Base-by-base conservation (phyloP, 2,888 invertebrate species). In the Allolobophora icterica region DNA sequence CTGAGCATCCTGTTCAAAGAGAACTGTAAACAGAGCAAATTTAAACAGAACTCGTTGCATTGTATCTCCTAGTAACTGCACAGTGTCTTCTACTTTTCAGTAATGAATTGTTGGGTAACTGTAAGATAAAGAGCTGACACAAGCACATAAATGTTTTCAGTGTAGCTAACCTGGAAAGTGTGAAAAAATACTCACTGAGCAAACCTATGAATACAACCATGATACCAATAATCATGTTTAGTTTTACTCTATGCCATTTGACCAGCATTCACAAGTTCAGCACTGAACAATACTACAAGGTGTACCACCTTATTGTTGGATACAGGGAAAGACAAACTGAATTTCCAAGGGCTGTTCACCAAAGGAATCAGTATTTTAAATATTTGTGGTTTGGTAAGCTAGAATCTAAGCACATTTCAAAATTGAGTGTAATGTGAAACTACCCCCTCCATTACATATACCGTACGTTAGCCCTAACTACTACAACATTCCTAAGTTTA, bases 271-370 rank as follows among this genome's bases (percentile, higher is more conserved):
- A 6, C 30, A 71, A 71, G 3, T 71, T 71, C n/a, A n/a, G 30
- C 71, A 71, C 1, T 11, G 6, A 6, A 71, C n/a, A n/a, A n/a
- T 71, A 30, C 30, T 71, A n/a, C 71, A n/a, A n/a, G n/a, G n/a
- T n/a, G n/a, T 0, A 8, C 30, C n/a, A 8, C 24, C 24, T 21
- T 52, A 24, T 52, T n/a, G 30, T n/a, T 71, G 11, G n/a, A 71
- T 71, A n/a, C n/a, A n/a, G 71, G 71, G 71, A 71, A 71, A 71
- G 71, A 71, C n/a, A 71, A n/a, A 71, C 71, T 30, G 71, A 71
- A 71, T 30, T 71, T 71, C 4, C 71, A 71, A 71, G 30, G 71
- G n/a, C 30, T 30, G 11, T 8, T 30, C 30, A n/a, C 71, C 71
- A 30, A 71, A n/a, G 8, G 1, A 71, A 8, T 6, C 30, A 71